These are phyloP conservation scores for Speoplatyrhinus poulsoni DNA, from an alignment of 2,113 vertebrate genomes.

Conservation along the genomic window DNA sequence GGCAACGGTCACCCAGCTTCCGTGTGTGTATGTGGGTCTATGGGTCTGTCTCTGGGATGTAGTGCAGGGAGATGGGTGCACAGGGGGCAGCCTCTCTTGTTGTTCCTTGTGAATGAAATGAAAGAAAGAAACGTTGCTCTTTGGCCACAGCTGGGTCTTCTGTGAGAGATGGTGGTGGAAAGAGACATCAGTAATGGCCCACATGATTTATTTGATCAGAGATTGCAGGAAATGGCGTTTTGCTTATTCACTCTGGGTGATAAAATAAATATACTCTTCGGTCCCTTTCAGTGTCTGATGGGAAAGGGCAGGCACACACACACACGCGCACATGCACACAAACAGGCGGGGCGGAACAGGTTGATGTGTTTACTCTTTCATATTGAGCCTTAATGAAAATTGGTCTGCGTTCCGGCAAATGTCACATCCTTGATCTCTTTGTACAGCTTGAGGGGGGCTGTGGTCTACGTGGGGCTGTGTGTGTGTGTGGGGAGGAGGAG, in stretches of 20 bases:
- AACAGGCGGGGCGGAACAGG: slow-evolving; percentile 34
- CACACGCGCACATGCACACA: slow-evolving; percentile 9
- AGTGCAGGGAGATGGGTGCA: slow-evolving; percentile 9
- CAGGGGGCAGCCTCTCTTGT: slow-evolving; percentile 53
- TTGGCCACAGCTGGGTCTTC: slow-evolving; percentile 52
- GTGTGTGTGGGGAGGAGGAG: background rate
- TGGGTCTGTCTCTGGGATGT: background rate
- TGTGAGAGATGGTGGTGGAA: slow-evolving; percentile 14
- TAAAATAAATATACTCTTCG: slow-evolving; percentile 40
- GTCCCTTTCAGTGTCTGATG: slow-evolving; percentile 27
- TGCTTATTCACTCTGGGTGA: slow-evolving; percentile 43
- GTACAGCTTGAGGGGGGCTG: slow-evolving; percentile 30
- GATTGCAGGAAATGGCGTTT: slow-evolving; percentile 28
- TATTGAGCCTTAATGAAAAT: slow-evolving; percentile 50
- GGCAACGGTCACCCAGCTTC: slow-evolving; percentile 63
- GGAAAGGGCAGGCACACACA: slow-evolving; percentile 15
- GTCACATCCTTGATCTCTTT: slow-evolving; percentile 72
- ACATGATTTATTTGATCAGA: slow-evolving; percentile 36
- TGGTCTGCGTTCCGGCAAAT: slow-evolving; percentile 57
- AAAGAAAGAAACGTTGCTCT: slow-evolving; percentile 34
- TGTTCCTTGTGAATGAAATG: slow-evolving; percentile 51
- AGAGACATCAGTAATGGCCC: slow-evolving; percentile 12
- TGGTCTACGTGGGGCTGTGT: slow-evolving; percentile 25
- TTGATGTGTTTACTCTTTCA: slow-evolving; percentile 56
- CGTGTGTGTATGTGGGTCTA: slow-evolving; percentile 17